Evolutionary conservation across 2,888 invertebrate species (phyloP), one percentile per base, ranked within the genome.

Genomic region (Drosophila lutescens): DNA sequence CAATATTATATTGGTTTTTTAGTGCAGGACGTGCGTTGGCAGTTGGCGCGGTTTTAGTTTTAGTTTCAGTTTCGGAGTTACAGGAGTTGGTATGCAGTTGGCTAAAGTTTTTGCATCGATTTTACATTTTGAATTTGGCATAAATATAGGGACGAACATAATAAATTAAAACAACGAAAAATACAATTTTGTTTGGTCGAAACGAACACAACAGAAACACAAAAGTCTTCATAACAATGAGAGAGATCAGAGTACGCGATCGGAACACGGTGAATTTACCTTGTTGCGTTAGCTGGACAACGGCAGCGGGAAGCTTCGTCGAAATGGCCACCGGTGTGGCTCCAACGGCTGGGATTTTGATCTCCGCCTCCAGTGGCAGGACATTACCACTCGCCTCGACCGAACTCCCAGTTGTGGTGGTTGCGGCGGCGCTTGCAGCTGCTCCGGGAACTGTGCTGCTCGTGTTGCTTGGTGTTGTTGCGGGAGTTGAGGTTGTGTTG

Each of bases 311-410:
- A 69, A 95, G 90, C 53, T 93, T 92, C 3, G 94, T 94, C 30
- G 94, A 93, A 38, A 94, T 93, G 13, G 95, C 94, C 60, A 95
- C 93, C 13, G 94, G 94, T 44, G 94, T 94, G 57, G 92, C 93
- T 59, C 94, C 93, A 72, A 93, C 93, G 13, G 93, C 93, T 55
- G 94, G 92, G 74, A 94, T 93, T 90, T 94, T 94, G 54, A 94
- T 94, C 92, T 95, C 94, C 17, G 93, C 92, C 74, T 93, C 93
- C 74, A 92, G 93, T 62, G 93, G 91, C 67, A 90, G 69, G 20
- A 82, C 80, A 78, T 88, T 78, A 57, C 85, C 84, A 76, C 83
- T 81, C 8, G 79, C 61, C 77, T 80, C 78, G 17, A 77, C 70
- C 36, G 75, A 67, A 53, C 61, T 74, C 67, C 60, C 67, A 62